Evolutionary conservation across 2,797 vertebrate species (phyloP), one percentile per base, ranked within the genome.

Genomic region (Balearica regulorum): DNA sequence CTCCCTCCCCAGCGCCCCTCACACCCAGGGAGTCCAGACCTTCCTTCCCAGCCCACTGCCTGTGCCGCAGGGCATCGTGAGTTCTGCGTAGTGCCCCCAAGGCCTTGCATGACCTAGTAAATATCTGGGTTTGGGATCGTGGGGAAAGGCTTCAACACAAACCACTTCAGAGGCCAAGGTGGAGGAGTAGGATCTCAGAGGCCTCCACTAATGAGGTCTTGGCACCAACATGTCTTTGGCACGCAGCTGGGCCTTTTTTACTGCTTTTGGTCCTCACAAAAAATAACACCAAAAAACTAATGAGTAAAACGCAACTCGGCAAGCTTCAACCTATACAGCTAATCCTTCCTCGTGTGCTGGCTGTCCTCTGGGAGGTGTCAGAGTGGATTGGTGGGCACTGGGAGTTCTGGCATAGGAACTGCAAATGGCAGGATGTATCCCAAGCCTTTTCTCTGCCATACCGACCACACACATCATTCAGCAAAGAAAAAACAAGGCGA

Each of bases 91-190:
- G 62, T 65, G 91, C 92, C 92, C 85, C 62, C 39, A 20, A 46
- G 95, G 90, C 81, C 54, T 68, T 13, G 35, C 48, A 58, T 20
- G 92, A 84, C 71, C 83, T 35, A 71, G 24, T 29, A 43, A 49
- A 53, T 94, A 91, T 93, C 96, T 92, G 71, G 35, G 35, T 6
- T 61, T 85, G 81, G 90, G 96, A 95, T 95, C 90, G 41, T 91
- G 96, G 96, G 94, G 93, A 95, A 92, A 72, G 44, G 80, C 89
- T 79, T 31, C 86, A 16, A 7, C 69, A 57, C 83, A 85, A 97
- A 96, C 95, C 97, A 97, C 96, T 97, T 97, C 94, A 97, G 92
- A 97, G 93, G 83, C 91, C 77, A 46, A 92, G 91, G 75, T 90
- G 86, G 85, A 95, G 96, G n/a, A 96, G 88, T 12, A 90, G 84